phyloP scores from a whole-genome alignment of 2,888 invertebrate species.

The Thera britannica region DNA sequence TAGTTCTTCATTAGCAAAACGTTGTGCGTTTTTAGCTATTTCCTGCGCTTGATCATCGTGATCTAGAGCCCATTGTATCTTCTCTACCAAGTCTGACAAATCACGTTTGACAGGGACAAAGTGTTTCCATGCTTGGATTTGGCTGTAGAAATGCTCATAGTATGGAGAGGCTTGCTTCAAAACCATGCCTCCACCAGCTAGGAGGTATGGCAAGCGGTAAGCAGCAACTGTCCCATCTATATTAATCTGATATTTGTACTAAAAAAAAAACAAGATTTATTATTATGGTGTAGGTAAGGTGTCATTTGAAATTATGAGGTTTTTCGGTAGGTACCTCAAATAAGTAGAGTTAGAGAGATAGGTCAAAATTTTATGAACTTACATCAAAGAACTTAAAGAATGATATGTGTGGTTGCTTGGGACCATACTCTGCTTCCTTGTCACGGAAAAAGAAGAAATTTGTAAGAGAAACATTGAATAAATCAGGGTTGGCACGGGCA shows the following conservation, averaged over 20 bases:
- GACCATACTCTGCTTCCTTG: conserved; percentile 93
- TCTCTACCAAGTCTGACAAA: conserved; percentile 91
- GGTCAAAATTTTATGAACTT: conserved; percentile 58
- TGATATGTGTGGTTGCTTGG: conserved; percentile 92
- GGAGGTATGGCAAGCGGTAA: conserved; percentile 95
- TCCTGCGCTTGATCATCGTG: conserved; percentile 88
- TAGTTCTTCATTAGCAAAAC: conserved; percentile 91
- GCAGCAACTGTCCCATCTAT: conserved; percentile 99
- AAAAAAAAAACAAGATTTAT: conserved; percentile 55
- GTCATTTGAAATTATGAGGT: no score
- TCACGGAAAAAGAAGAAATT: conserved; percentile 98
- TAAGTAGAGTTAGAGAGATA: neutral
- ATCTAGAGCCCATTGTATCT: conserved; percentile 90
- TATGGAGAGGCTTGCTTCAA: conserved; percentile 97
- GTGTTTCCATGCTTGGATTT: conserved; percentile 90
- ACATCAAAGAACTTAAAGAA: conserved; percentile 98
- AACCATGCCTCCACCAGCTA: conserved; percentile 94
- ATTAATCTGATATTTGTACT: conserved; percentile 98
- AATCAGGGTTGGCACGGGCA: conserved; percentile 87
- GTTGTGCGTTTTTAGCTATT: conserved; percentile 88
- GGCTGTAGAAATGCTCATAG: conserved; percentile 96
- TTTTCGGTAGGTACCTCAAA: no score
- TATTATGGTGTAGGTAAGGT: neutral
- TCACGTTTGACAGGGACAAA: conserved; percentile 93
- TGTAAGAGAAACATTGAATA: conserved; percentile 96